phyloP scores from a whole-genome alignment of 2,113 vertebrate species.

The Pterocles orientalis region DNA sequence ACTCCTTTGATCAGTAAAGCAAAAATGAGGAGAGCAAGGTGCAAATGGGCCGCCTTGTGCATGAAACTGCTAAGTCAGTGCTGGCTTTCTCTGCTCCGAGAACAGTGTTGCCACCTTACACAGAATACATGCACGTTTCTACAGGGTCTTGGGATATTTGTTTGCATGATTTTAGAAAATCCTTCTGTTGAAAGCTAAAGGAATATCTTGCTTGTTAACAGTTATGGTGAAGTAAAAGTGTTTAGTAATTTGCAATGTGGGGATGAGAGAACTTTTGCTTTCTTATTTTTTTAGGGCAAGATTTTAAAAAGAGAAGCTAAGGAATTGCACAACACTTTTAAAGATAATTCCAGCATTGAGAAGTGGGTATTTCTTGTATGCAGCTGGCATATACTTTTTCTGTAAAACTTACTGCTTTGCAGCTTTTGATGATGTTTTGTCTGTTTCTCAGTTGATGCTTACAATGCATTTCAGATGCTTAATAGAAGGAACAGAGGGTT shows the following conservation, averaged over 20 bases:
- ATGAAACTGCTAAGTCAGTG: constrained; percentile 82
- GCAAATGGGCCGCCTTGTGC: constrained; percentile 84
- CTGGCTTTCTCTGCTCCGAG: background rate
- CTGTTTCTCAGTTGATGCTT: background rate
- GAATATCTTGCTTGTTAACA: background rate
- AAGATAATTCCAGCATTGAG: background rate
- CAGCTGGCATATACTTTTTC: background rate
- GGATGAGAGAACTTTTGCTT: background rate
- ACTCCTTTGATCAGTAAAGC: constrained; percentile 91
- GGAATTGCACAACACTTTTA: background rate
- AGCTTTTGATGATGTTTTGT: background rate
- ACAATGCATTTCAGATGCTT: background rate
- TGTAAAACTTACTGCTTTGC: background rate
- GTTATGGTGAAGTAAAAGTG: background rate
- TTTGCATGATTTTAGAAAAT: background rate
- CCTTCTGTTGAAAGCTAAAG: background rate
- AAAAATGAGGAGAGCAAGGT: constrained; percentile 88
- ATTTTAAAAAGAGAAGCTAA: background rate
- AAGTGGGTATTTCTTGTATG: background rate
- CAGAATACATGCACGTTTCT: background rate
- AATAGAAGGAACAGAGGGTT: background rate
- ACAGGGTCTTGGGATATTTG: background rate
- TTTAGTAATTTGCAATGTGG: background rate
- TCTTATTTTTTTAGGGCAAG: background rate
- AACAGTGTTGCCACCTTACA: background rate